phyloP scores from a whole-genome alignment of 2,797 vertebrate species.

The Cynopterus sphinx region DNA sequence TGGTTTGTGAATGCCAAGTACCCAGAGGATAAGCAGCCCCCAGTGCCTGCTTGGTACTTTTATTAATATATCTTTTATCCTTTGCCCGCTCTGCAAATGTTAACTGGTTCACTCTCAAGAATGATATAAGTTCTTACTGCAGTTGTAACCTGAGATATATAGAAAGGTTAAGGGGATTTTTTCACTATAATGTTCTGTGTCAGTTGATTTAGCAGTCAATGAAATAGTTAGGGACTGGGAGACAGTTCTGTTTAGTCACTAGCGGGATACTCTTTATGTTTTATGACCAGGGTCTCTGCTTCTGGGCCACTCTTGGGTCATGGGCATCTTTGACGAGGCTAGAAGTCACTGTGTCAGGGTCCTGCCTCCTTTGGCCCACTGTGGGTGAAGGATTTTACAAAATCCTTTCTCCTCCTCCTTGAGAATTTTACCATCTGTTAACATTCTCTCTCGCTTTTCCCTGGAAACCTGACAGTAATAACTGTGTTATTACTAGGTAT shows the following conservation, averaged over 20 bases:
- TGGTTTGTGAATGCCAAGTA: not conserved
- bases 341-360: not conserved
- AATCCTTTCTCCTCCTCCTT: not conserved
- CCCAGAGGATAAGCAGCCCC: not conserved
- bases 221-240: not conserved
- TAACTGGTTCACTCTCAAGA: not conserved
- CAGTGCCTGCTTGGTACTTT: not conserved
- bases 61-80: not conserved
- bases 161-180: not conserved
- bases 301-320: not conserved
- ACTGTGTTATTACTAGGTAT: not conserved
- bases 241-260: not conserved
- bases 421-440: not conserved
- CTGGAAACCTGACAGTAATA: not conserved
- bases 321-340: not conserved
- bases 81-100: constrained; percentile 24
- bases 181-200: not conserved
- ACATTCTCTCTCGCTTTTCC: not conserved
- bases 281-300: not conserved
- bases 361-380: not conserved
- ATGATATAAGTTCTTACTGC: not conserved
- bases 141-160: not conserved
- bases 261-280: not conserved
- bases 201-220: not conserved
- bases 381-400: not conserved